Evolutionary conservation across 1,140 invertebrate genomes (phyloP).

Genomic region (Nasonia vitripennis): DNA sequence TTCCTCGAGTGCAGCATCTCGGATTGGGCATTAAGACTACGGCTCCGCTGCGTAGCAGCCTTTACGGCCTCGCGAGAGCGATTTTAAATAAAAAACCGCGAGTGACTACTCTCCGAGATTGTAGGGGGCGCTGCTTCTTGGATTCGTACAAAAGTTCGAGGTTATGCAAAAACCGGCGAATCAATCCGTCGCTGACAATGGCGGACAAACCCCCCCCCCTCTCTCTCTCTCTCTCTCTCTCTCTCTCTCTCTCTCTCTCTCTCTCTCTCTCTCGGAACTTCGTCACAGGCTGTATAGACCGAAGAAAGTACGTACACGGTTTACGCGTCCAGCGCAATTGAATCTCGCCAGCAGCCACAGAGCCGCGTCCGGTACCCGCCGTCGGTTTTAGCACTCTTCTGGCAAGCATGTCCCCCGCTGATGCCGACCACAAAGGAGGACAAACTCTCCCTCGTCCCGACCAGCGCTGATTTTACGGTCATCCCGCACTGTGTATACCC

Average conservation of each 20-base stretch:
- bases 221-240: too few relatives aligned
- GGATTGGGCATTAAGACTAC: conserved; percentile 23
- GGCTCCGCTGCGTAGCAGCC: background rate
- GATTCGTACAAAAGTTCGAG: too few relatives aligned
- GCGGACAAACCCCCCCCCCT: too few relatives aligned
- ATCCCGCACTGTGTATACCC: background rate
- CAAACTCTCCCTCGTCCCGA: background rate
- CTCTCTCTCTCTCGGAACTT: too few relatives aligned
- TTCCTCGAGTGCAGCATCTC: background rate
- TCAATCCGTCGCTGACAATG: background rate
- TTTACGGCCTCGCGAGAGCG: conserved; percentile 3
- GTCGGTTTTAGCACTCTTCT: background rate
- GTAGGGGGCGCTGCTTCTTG: too few relatives aligned
- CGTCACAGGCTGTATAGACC: too few relatives aligned
- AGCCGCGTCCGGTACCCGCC: background rate
- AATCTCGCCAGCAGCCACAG: background rate
- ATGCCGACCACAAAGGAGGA: background rate
- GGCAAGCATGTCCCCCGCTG: background rate
- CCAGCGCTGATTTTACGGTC: conserved; percentile 5
- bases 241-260: too few relatives aligned
- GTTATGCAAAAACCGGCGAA: background rate
- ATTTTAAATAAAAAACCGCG: background rate
- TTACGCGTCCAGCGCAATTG: background rate
- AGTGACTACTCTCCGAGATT: background rate
- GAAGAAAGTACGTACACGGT: background rate